Evolutionary conservation across 2,888 invertebrate genomes (phyloP).

Genomic region (Drosophila mayaguana): DNA sequence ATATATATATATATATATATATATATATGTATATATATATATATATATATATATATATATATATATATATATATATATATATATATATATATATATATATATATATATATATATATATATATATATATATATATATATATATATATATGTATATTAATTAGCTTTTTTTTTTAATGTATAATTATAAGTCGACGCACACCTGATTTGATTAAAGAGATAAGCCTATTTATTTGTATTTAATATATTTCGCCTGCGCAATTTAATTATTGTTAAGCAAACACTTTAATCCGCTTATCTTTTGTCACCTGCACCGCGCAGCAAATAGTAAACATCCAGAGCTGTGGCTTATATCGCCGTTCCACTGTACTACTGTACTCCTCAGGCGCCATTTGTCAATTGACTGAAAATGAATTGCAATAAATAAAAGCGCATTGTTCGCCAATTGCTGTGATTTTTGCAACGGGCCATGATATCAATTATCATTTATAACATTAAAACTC

Average conservation of each 20-base stretch:
- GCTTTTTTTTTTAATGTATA: too few species aligned
- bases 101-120: not conserved
- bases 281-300: constrained; percentile 12
- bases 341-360: constrained; percentile 9
- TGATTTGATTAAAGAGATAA: constrained; percentile 16
- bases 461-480: constrained; percentile 22
- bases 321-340: not conserved
- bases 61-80: not conserved
- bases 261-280: constrained; percentile 24
- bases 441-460: constrained; percentile 44
- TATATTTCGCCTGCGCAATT: constrained; percentile 55
- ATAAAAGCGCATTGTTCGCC: constrained; percentile 32
- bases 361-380: constrained; percentile 26
- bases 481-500: constrained; percentile 31
- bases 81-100: not conserved
- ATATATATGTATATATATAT: not conserved
- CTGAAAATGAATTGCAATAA: constrained; percentile 42
- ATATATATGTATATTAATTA: too few species aligned
- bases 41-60: not conserved
- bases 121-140: not conserved
- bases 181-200: not conserved
- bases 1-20: not conserved
- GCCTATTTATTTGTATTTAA: constrained; percentile 22
- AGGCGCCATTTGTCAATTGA: constrained; percentile 17
- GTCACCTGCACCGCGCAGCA: not conserved